These are phyloP conservation scores for Hipparchia semele DNA, from an alignment of 2,888 invertebrate species.

Conservation along the genomic window DNA sequence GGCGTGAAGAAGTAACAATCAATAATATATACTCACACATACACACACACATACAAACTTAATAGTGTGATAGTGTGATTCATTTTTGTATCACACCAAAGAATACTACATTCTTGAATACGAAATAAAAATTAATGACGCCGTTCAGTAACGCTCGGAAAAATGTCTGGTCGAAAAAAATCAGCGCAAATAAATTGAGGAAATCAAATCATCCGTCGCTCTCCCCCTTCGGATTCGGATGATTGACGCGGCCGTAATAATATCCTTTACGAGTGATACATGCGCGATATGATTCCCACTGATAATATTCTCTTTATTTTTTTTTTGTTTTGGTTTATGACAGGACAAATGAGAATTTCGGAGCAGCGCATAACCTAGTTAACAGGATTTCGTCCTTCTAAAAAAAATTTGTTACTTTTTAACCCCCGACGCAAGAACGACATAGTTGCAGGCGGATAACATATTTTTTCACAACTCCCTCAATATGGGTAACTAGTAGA, in stretches of 20 bases:
- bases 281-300: conserved; percentile 4
- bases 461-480: too few relatives aligned
- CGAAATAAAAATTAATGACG: conserved; percentile 11
- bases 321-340: conserved; percentile 15
- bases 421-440: too few relatives aligned
- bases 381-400: neutral
- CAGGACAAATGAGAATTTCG: conserved; percentile 4
- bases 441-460: too few relatives aligned
- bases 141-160: conserved; percentile 25
- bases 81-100: neutral
- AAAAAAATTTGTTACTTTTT: neutral
- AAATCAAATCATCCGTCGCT: conserved; percentile 39
- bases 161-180: conserved; percentile 25
- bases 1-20: too few relatives aligned
- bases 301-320: conserved; percentile 4
- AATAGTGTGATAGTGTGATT: too few relatives aligned
- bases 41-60: too few relatives aligned
- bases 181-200: conserved; percentile 39
- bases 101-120: neutral
- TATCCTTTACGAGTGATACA: conserved; percentile 21
- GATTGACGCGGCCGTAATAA: conserved; percentile 34
- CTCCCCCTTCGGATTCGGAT: conserved; percentile 29
- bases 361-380: neutral
- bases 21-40: too few relatives aligned
- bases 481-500: too few relatives aligned